These are phyloP conservation scores for Pterostichus niger DNA, from an alignment of 2,888 invertebrate species.

Conservation along the genomic window DNA sequence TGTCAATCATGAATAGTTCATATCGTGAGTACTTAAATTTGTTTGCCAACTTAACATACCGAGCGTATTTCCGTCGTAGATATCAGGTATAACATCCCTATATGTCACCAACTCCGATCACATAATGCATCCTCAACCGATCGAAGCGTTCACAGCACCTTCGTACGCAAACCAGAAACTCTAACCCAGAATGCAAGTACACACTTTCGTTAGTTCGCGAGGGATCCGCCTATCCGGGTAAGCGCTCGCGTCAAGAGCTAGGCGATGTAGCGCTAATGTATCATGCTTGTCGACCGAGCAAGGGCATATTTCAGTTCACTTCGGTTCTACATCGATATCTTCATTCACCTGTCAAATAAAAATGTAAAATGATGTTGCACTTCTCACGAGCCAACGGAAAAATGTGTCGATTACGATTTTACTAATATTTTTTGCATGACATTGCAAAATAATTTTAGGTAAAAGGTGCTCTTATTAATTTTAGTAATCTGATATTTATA, in stretches of 20 bases:
- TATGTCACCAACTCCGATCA: neutral
- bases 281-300: slow-evolving; percentile 24
- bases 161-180: neutral
- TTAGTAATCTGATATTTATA: too few relatives aligned
- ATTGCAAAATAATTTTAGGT: too few relatives aligned
- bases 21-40: too few relatives aligned
- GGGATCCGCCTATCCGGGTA: neutral
- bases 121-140: neutral
- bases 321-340: slow-evolving; percentile 52
- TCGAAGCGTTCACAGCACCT: too few relatives aligned
- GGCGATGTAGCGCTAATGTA: slow-evolving; percentile 43
- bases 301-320: slow-evolving; percentile 52
- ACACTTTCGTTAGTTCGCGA: slow-evolving; percentile 22
- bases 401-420: neutral
- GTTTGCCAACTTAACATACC: too few relatives aligned
- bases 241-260: slow-evolving; percentile 24
- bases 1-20: too few relatives aligned
- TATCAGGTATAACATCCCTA: neutral
- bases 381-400: slow-evolving; percentile 13
- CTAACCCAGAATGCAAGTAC: slow-evolving; percentile 7
- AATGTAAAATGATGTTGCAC: slow-evolving; percentile 58
- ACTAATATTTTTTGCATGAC: too few relatives aligned
- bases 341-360: slow-evolving; percentile 64
- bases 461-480: too few relatives aligned
- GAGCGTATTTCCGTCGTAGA: too few relatives aligned